Evolutionary conservation across 2,888 invertebrate genomes (phyloP).

Genomic region (Onchidella celtica): DNA sequence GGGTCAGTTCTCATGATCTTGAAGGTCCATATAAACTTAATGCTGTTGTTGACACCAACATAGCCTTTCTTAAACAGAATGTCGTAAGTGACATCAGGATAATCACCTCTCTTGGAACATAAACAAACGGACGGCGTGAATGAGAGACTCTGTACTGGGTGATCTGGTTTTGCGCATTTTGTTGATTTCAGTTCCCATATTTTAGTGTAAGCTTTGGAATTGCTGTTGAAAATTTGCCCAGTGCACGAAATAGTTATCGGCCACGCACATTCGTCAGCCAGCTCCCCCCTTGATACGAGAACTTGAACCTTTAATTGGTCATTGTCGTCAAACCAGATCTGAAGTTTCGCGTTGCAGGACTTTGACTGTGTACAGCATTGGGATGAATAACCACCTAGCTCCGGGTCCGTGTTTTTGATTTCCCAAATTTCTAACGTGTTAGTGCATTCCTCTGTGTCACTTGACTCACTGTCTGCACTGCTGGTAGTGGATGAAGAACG

Average conservation of each 20-base stretch:
- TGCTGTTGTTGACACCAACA: background rate
- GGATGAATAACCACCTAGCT: too few relatives aligned
- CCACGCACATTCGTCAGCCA: background rate
- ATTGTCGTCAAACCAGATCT: background rate
- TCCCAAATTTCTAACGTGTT: too few relatives aligned
- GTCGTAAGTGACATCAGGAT: background rate
- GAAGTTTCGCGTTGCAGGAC: background rate
- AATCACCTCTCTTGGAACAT: background rate
- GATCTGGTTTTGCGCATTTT: background rate
- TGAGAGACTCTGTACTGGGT: too few relatives aligned
- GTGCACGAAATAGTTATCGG: background rate
- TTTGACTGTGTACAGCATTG: slow-evolving; percentile 5
- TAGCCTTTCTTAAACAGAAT: background rate
- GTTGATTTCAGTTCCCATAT: background rate
- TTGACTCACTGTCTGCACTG: too few relatives aligned
- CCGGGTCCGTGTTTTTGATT: too few relatives aligned
- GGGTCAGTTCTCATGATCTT: too few relatives aligned
- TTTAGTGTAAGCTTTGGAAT: background rate
- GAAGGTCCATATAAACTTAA: background rate
- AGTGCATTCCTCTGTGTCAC: too few relatives aligned
- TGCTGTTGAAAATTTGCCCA: background rate
- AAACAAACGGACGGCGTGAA: too few relatives aligned
- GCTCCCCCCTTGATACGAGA: background rate
- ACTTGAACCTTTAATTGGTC: background rate
- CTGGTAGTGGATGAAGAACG: too few relatives aligned